Evolutionary conservation across 2,888 invertebrate genomes (phyloP).

Genomic region (Hypolimnas misippus): DNA sequence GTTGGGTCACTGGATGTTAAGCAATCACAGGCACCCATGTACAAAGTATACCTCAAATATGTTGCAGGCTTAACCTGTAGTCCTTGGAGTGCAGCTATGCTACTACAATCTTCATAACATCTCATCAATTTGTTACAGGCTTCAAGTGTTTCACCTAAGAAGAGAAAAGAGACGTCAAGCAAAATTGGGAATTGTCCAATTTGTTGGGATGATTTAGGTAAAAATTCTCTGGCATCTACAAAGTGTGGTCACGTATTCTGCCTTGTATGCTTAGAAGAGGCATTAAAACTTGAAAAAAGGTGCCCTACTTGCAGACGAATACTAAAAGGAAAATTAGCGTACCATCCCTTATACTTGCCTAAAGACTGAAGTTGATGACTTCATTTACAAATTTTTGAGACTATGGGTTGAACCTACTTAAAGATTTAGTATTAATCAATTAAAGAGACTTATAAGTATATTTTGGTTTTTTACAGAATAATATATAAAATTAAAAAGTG

Average conservation of each 20-base stretch:
- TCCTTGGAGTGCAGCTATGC: no score
- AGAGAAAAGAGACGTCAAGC: conserved; percentile 12
- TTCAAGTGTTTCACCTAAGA: not conserved
- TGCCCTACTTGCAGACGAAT: conserved; percentile 63
- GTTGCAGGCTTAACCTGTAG: no score
- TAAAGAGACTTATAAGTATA: no score
- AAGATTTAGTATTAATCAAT: no score
- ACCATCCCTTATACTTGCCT: conserved; percentile 53
- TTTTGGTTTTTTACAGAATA: no score
- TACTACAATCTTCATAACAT: no score
- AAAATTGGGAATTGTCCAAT: conserved; percentile 62
- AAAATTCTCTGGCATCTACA: conserved; percentile 62
- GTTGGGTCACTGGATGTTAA: no score
- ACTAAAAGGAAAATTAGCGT: conserved; percentile 54
- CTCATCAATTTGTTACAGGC: conserved; percentile 4
- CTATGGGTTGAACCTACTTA: no score
- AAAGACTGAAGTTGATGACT: not conserved
- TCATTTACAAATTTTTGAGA: not conserved
- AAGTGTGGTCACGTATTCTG: conserved; percentile 73
- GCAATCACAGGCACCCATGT: no score
- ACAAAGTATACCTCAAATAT: no score
- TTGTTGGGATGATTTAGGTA: conserved; percentile 63
- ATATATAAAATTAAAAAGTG: no score
- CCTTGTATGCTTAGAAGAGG: conserved; percentile 53
- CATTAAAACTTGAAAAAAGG: conserved; percentile 51